Evolutionary conservation across 2,797 vertebrate genomes (phyloP).

Genomic region (Carapus acus): DNA sequence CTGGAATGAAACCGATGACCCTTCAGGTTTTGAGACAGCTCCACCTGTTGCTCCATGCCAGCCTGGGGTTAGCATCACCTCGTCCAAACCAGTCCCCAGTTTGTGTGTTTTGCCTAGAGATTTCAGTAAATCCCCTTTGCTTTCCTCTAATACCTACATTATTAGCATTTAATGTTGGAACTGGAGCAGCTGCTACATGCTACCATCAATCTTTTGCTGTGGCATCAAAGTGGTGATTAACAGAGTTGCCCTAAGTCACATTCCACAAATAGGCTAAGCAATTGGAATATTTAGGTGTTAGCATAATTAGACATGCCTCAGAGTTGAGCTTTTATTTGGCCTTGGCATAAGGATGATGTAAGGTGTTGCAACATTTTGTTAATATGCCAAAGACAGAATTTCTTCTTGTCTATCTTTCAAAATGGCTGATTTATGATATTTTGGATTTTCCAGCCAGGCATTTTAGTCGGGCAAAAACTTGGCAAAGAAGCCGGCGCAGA

Average conservation of each 20-base stretch:
- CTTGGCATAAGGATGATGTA: conserved; percentile 54
- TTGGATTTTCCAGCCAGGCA: conserved; percentile 25
- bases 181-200: conserved; percentile 4
- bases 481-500: conserved; percentile 36
- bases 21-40: too few relatives aligned
- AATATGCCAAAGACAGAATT: conserved; percentile 39
- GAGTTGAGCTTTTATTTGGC: conserved; percentile 45
- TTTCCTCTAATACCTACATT: too few relatives aligned
- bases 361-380: conserved; percentile 52
- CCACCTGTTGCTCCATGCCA: too few relatives aligned
- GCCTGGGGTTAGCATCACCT: background rate
- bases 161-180: conserved; percentile 4
- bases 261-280: conserved; percentile 40
- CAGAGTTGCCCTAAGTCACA: conserved; percentile 18
- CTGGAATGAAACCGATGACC: too few relatives aligned
- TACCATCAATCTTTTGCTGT: conserved; percentile 26
- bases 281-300: conserved; percentile 55
- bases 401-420: conserved; percentile 21
- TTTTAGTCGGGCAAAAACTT: conserved; percentile 36
- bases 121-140: too few relatives aligned
- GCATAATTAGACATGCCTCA: conserved; percentile 66
- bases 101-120: too few relatives aligned
- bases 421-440: conserved; percentile 38
- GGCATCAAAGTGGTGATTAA: conserved; percentile 39
- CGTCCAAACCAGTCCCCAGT: background rate